Evolutionary conservation across 2,113 vertebrate genomes (phyloP).

Genomic region (Nymphicus hollandicus): DNA sequence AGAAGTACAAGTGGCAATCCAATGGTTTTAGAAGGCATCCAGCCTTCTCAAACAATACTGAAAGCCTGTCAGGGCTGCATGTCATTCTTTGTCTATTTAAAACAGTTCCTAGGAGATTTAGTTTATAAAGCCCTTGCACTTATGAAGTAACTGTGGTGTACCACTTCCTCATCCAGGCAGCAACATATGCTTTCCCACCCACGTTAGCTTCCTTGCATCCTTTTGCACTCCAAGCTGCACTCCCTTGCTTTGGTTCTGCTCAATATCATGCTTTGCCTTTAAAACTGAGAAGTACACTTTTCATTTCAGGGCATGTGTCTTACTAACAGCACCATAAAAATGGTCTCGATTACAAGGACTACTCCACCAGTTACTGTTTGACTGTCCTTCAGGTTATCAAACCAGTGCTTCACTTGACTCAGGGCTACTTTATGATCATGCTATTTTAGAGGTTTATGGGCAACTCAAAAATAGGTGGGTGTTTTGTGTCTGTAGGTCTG

Average conservation of each 20-base stretch:
- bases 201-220: conserved; percentile 62
- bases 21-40: conserved; percentile 67
- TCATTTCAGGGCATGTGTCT: background rate
- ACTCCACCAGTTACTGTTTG: background rate
- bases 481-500: background rate
- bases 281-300: background rate
- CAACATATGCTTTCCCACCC: conserved; percentile 85
- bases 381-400: background rate
- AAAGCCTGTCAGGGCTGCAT: conserved; percentile 60
- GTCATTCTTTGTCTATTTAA: conserved; percentile 76
- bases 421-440: background rate
- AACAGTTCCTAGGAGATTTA: conserved; percentile 71
- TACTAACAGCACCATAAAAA: background rate
- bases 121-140: conserved; percentile 82
- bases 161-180: conserved; percentile 85
- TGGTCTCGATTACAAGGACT: background rate
- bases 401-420: background rate
- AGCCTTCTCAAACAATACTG: conserved; percentile 53
- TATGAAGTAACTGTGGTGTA: conserved; percentile 84
- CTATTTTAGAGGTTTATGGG: background rate
- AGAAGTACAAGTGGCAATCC: conserved; percentile 54
- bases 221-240: conserved; percentile 27
- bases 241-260: background rate
- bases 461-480: background rate
- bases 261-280: background rate